These are phyloP conservation scores for Drosophila cognata DNA, from an alignment of 2,888 invertebrate species.

Conservation along the genomic window DNA sequence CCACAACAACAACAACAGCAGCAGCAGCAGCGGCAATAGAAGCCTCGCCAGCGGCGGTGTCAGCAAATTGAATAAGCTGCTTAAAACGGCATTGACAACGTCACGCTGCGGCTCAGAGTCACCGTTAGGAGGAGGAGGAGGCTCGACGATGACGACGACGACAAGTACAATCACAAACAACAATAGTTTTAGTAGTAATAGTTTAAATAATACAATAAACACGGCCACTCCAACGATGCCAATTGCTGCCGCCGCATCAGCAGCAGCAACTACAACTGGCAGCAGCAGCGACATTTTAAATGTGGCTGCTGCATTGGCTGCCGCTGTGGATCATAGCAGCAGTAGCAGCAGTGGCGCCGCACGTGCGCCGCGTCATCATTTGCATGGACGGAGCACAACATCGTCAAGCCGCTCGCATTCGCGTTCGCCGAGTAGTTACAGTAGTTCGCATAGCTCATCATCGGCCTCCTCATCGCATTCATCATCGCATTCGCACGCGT, in stretches of 20 bases:
- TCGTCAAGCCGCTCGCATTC: conserved; percentile 87
- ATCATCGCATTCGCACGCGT: conserved; percentile 84
- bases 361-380: conserved; percentile 69
- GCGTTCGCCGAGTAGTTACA: conserved; percentile 85
- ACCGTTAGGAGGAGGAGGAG: conserved; percentile 68
- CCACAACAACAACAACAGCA: conserved; percentile 51
- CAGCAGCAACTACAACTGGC: conserved; percentile 31
- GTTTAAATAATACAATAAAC: conserved; percentile 82
- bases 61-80: conserved; percentile 81
- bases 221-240: conserved; percentile 74
- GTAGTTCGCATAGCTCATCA: conserved; percentile 85
- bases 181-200: conserved; percentile 84
- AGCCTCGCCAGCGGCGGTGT: conserved; percentile 74
- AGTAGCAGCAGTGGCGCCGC: conserved; percentile 48
- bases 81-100: conserved; percentile 58
- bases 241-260: conserved; percentile 43
- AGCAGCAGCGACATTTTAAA: conserved; percentile 81
- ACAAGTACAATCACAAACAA: conserved; percentile 84
- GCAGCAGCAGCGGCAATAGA: not conserved
- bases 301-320: conserved; percentile 76
- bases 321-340: conserved; percentile 59
- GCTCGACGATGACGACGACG: conserved; percentile 42
- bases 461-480: conserved; percentile 81
- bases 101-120: conserved; percentile 86
- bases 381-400: conserved; percentile 85